Conservation (phyloP, 1,140 invertebrate genomes). For the Bactericera cockerelli region DNA sequence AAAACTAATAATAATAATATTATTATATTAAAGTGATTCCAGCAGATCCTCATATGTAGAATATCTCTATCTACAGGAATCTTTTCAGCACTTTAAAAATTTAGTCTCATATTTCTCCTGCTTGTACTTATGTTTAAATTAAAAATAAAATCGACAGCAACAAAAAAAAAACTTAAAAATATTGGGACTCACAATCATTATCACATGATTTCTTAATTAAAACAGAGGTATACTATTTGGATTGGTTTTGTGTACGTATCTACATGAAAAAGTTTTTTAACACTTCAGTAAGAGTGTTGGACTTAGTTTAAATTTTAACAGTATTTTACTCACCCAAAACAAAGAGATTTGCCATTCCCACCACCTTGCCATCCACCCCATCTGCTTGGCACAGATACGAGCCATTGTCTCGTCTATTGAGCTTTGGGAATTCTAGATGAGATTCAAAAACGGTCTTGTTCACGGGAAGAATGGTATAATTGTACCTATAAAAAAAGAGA, state of each 20-base stretch:
- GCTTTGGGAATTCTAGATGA: neutral
- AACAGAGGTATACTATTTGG: too few species aligned
- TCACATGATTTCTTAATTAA: too few species aligned
- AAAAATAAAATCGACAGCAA: neutral
- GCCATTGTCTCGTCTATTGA: neutral
- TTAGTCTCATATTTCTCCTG: too few species aligned
- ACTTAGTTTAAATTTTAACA: too few species aligned
- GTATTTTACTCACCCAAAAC: neutral
- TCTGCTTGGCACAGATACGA: neutral
- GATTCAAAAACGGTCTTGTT: neutral
- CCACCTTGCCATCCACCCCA: neutral
- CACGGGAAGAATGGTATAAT: neutral
- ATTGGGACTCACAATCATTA: too few species aligned
- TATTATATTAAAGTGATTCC: too few species aligned
- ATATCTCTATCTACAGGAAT: too few species aligned
- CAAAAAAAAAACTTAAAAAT: neutral
- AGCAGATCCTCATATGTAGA: too few species aligned
- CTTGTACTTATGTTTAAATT: neutral
- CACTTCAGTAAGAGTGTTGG: too few species aligned
- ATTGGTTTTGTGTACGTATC: too few species aligned
- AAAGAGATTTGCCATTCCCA: neutral
- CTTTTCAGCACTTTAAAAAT: too few species aligned
- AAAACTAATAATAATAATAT: slow-evolving; percentile 31
- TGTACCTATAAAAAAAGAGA: neutral
- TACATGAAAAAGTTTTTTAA: too few species aligned